phyloP scores from a whole-genome alignment of 2,797 vertebrate species.

The Enteromius unitaeniatus region DNA sequence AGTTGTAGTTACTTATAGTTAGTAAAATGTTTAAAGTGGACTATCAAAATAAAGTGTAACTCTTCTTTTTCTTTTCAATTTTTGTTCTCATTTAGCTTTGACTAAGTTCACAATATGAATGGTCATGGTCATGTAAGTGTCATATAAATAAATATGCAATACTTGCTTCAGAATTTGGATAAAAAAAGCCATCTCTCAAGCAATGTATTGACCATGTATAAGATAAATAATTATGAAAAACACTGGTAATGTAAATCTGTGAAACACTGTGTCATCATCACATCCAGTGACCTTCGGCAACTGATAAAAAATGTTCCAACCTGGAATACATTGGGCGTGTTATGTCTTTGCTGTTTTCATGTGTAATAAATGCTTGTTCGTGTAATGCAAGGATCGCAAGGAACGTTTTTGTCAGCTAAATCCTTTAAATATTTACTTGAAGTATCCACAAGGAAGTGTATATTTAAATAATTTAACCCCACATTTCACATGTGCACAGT shows the following conservation, averaged over 20 bases:
- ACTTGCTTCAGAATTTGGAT: neutral
- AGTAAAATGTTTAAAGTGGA: too few species aligned
- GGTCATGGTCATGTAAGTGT: neutral
- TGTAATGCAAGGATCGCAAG: neutral
- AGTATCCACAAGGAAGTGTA: neutral
- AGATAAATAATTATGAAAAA: neutral
- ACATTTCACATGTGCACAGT: neutral
- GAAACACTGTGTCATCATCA: neutral
- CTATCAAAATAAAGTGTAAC: too few species aligned
- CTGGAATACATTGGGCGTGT: neutral
- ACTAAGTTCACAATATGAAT: neutral
- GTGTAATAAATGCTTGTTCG: neutral
- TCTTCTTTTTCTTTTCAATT: neutral
- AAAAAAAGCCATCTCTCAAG: neutral
- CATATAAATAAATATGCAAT: neutral
- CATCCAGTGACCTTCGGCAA: neutral
- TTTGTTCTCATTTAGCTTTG: neutral
- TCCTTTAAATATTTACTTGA: neutral
- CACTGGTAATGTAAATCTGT: neutral
- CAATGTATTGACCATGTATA: neutral
- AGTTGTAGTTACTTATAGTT: too few species aligned
- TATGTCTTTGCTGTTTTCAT: neutral
- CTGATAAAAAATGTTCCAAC: neutral
- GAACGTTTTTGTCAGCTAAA: neutral
- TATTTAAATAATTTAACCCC: neutral